Percentiles rank a stretch among this genome's conserved stretches.
phyloP scores from a whole-genome alignment of 2,888 invertebrate genomes.

The Auanema sp. region DNA sequence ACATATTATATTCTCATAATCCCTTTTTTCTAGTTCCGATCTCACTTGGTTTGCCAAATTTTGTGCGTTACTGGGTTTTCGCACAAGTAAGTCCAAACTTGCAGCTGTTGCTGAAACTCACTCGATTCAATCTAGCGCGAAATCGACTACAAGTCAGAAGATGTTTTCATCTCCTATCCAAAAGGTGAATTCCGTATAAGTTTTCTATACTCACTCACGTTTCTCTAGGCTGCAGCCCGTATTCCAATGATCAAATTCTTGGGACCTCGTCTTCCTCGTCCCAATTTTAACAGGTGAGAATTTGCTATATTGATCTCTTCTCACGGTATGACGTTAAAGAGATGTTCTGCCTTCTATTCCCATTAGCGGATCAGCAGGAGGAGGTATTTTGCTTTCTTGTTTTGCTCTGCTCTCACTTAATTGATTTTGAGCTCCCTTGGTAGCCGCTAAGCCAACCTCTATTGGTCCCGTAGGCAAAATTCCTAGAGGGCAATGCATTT shows the following conservation, averaged over 20 bases:
- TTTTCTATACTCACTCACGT: too few species aligned
- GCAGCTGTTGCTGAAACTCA: too few species aligned
- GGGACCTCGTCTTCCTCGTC: constrained; percentile 57
- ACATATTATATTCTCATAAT: too few species aligned
- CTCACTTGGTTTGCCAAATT: too few species aligned
- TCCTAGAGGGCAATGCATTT: constrained; percentile 47
- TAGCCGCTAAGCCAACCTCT: constrained; percentile 32
- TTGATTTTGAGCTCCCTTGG: constrained; percentile 5
- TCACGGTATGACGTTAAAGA: constrained; percentile 16
- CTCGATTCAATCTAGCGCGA: too few species aligned
- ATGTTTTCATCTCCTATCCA: too few species aligned
- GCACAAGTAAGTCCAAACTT: too few species aligned
- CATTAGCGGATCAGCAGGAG: constrained; percentile 5
- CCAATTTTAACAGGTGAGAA: constrained; percentile 40
- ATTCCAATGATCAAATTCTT: constrained; percentile 61
- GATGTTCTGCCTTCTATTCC: constrained; percentile 26
- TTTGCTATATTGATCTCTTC: constrained; percentile 6
- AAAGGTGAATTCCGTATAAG: too few species aligned
- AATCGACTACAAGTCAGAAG: too few species aligned
- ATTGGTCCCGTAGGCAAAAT: constrained; percentile 54
- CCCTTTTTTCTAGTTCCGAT: too few species aligned
- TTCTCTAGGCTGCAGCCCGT: constrained; percentile 30
- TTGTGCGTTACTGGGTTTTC: too few species aligned
- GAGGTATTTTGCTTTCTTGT: constrained; percentile 7
- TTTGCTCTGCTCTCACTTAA: background rate